Evolutionary conservation across 2,113 vertebrate species (phyloP), one percentile per base, ranked within the genome.

Genomic region (Chinchilla lanigera): DNA sequence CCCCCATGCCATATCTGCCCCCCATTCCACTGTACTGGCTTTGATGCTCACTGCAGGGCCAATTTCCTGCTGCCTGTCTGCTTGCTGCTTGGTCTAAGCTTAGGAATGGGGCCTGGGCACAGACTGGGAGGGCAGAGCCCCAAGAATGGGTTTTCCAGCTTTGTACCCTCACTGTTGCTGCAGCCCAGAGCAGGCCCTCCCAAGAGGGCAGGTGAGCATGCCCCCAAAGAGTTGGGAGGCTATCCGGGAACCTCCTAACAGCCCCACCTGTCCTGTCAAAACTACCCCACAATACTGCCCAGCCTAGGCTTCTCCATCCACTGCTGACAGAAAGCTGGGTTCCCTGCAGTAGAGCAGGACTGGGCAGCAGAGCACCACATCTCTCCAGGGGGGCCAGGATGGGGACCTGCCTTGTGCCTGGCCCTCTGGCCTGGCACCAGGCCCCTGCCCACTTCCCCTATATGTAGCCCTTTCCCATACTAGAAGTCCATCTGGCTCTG

Each of bases 91-190:
- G 19, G 38, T 67, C 47, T 24, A 33, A 47, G 35, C 56, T 4
- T n/a, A 67, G 38, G 41, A 63, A 10, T 33, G 60, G 33, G 58
- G 54, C 35, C 17, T 17, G 16, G 52, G 41, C 11, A 30, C 38
- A 28, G 26, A 54, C 7, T 14, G 22, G 28, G 35, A 7, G 4
- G n/a, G 14, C 8, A 0, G 8, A 12, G 44, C 12, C 35, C 41
- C 33, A n/a, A 26, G 14, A 20, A 14, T 5, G 20, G 1, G 7
- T 1, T 28, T 20, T 47, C 61, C 19, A 60, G 50, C 19, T 52
- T 17, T 5, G 11, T 14, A 12, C 2, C 12, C 0, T 22, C 6
- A 6, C 47, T 47, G n/a, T 22, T 11, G 1, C 63, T 33, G 22
- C 81, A 38, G 69, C 19, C n/a, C n/a, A 38, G n/a, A 19, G 7